Conservation (phyloP, 2,797 vertebrate genomes). For the Spea hammondii region DNA sequence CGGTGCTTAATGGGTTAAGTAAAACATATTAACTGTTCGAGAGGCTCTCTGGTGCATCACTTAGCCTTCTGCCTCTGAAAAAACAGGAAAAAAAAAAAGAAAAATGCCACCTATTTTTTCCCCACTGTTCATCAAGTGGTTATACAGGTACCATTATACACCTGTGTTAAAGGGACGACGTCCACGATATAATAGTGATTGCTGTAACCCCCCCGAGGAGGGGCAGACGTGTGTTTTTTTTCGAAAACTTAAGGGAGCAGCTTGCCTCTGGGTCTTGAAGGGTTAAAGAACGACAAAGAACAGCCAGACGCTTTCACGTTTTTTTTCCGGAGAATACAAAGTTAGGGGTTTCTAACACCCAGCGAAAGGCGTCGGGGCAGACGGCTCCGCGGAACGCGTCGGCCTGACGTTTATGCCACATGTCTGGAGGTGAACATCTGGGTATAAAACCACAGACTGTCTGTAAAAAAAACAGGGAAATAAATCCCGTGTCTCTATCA, state of each 20-base stretch:
- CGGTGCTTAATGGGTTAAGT: neutral
- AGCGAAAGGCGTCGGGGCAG: too few species aligned
- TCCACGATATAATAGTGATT: too few species aligned
- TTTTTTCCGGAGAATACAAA: neutral
- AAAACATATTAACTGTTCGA: neutral
- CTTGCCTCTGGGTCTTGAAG: neutral
- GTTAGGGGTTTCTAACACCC: too few species aligned
- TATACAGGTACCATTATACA: neutral
- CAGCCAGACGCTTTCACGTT: neutral
- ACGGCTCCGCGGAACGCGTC: too few species aligned
- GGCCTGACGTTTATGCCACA: neutral
- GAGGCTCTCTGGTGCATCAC: neutral
- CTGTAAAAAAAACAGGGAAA: slow-evolving; percentile 28
- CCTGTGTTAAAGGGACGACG: neutral
- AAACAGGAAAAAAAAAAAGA: neutral
- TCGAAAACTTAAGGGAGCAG: too few species aligned
- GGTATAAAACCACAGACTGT: neutral
- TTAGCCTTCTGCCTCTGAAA: neutral
- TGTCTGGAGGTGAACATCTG: neutral
- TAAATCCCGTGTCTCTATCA: slow-evolving; percentile 12
- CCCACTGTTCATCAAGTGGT: neutral
- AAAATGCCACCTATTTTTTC: neutral
- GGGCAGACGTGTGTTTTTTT: too few species aligned
- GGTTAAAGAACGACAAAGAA: neutral
- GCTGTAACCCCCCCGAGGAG: too few species aligned